phyloP scores from a whole-genome alignment of 1,140 invertebrate species.

The Camponotus vicinus region DNA sequence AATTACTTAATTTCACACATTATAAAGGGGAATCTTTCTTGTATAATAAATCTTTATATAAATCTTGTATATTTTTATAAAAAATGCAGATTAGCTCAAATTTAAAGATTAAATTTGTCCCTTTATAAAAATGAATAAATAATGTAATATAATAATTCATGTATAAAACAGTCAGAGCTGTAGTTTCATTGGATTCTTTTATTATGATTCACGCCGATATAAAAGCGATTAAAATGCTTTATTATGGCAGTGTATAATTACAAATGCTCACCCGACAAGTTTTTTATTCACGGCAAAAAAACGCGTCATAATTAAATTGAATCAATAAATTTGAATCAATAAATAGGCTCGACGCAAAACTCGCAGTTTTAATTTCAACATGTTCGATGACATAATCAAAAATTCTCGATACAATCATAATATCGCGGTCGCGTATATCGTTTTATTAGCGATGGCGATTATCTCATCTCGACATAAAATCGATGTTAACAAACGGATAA shows the following conservation, averaged over 20 bases:
- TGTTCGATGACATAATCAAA: neutral
- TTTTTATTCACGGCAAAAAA: neutral
- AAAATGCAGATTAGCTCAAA: neutral
- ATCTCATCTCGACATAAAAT: neutral
- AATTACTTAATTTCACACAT: neutral
- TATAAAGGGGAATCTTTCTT: neutral
- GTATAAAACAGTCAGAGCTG: neutral
- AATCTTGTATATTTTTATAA: neutral
- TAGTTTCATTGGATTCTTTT: neutral
- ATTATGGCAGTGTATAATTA: conserved; percentile 2
- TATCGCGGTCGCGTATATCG: too few relatives aligned
- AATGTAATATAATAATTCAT: neutral
- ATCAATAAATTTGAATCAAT: neutral
- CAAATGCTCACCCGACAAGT: neutral
- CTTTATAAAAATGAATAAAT: conserved; percentile 16
- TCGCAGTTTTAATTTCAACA: neutral
- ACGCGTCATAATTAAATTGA: too few relatives aligned
- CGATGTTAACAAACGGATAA: neutral
- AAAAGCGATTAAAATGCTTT: neutral
- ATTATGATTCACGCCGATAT: neutral
- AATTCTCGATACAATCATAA: too few relatives aligned
- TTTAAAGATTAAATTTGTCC: neutral
- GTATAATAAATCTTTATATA: neutral
- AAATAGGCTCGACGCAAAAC: neutral
- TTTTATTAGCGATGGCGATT: neutral